phyloP scores from a whole-genome alignment of 2,888 invertebrate species.

The Philereme transversata region DNA sequence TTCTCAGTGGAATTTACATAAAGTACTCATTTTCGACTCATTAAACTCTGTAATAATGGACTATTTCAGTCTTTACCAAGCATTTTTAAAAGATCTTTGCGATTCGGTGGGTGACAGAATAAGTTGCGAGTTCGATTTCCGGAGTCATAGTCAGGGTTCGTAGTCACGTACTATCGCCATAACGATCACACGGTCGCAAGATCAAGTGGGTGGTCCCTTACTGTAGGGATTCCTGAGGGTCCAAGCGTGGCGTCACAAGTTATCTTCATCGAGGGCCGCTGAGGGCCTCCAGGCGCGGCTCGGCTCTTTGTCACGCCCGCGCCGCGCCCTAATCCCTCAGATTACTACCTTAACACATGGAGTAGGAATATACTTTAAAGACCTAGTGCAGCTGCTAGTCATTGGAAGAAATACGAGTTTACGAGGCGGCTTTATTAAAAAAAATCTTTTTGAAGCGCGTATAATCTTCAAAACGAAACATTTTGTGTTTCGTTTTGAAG shows the following conservation, averaged over 20 bases:
- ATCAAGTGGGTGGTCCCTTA: not conserved
- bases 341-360: not conserved
- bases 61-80: too few species aligned
- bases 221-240: not conserved
- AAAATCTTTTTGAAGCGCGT: too few species aligned
- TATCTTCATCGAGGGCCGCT: constrained; percentile 6
- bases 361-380: not conserved
- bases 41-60: too few species aligned
- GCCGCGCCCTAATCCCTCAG: constrained; percentile 5
- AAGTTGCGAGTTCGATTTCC: too few species aligned
- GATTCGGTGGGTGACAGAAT: too few species aligned
- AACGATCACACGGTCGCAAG: constrained; percentile 1
- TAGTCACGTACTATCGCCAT: not conserved
- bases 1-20: not conserved
- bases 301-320: constrained; percentile 16
- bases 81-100: too few species aligned
- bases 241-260: constrained; percentile 1
- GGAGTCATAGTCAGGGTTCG: too few species aligned
- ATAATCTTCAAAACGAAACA: too few species aligned
- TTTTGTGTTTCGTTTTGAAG: too few species aligned
- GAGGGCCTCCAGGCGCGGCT: not conserved
- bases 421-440: too few species aligned
- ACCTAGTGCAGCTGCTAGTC: too few species aligned
- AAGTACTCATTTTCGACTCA: not conserved
- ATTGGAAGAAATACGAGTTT: too few species aligned